phyloP scores from a whole-genome alignment of 2,888 invertebrate genomes.

The Podabrus alpinus region DNA sequence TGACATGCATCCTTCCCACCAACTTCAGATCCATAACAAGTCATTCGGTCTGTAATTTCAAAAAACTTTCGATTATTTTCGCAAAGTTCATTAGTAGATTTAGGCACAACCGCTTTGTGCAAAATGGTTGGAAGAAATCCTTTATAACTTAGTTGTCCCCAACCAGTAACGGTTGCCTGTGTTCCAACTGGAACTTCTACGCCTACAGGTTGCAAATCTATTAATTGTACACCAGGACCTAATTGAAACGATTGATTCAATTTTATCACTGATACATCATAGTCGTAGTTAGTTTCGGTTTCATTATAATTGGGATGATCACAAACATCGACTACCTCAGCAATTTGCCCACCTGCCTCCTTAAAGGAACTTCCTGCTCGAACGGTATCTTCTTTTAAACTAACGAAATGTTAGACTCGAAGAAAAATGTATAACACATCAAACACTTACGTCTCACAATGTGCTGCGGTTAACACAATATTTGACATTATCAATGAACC shows the following conservation, averaged over 20 bases:
- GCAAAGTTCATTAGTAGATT: background rate
- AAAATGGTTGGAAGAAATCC: background rate
- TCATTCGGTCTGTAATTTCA: constrained; percentile 14
- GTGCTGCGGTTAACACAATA: constrained; percentile 24
- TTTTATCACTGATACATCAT: constrained; percentile 8
- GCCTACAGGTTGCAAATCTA: background rate
- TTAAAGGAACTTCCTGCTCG: constrained; percentile 8
- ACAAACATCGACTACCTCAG: background rate
- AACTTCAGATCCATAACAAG: constrained; percentile 7
- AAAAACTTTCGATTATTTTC: background rate
- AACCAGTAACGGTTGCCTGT: constrained; percentile 4
- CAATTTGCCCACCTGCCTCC: constrained; percentile 6
- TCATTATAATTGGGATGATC: constrained; percentile 1
- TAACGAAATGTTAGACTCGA: background rate
- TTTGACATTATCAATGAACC: constrained; percentile 19
- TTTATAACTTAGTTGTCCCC: background rate
- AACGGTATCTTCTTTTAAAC: background rate
- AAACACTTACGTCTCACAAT: constrained; percentile 13
- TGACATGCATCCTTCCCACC: constrained; percentile 14
- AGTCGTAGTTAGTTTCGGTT: background rate
- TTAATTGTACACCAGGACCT: background rate
- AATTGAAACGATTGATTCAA: background rate
- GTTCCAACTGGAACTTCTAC: background rate
- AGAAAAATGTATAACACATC: background rate
- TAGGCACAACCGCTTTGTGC: constrained; percentile 1